Base-by-base conservation (phyloP, 2,113 vertebrate species). In the Mobula hypostoma region DNA sequence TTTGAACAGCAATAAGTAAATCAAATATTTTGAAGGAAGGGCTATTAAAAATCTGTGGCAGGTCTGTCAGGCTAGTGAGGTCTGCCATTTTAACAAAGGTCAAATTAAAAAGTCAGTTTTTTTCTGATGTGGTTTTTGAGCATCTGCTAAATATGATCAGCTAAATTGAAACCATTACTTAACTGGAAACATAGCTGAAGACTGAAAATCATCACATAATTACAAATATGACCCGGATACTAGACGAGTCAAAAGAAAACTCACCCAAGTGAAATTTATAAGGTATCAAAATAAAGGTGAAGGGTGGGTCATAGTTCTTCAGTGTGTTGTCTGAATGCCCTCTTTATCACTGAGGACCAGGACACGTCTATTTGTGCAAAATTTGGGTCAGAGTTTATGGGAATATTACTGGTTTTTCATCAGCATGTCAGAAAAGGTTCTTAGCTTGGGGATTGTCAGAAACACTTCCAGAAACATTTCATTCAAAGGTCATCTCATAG, bases 401-500 rank as follows among this genome's bases (percentile, higher is more conserved):
- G 68, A 74, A 93, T 93, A 93, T 29, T 76, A 27, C 70, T 93
- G 29, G 32, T 36, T 76, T 93, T 74, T 93, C 91, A 93, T 70
- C 21, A 74, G 40, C 36, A 48, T 93, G 91, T 93, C 91, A 93
- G 56, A 93, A 91, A 58, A n/a, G 32, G 91, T 72, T 93, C 68
- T 72, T 24, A 40, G 70, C 91, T 93, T 93, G 70, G 70, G 70
- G 68, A 93, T 93, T 48, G 66, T 93, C 32, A 93, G n/a, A 93
- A 93, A 36, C 48, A 70, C 70, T 56, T 94, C 95, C 94, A 95
- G 95, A 94, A 87, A 95, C 94, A 63, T 95, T 97, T 95, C 95
- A 95, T 95, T 96, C 95, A 97, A 97, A 97, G 97, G 97, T 98
- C 97, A 97, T 27, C 6, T 66, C 94, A 96, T 94, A 96, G 95